Evolutionary conservation across 2,113 vertebrate genomes (phyloP).

Genomic region (Dasyurus viverrinus): DNA sequence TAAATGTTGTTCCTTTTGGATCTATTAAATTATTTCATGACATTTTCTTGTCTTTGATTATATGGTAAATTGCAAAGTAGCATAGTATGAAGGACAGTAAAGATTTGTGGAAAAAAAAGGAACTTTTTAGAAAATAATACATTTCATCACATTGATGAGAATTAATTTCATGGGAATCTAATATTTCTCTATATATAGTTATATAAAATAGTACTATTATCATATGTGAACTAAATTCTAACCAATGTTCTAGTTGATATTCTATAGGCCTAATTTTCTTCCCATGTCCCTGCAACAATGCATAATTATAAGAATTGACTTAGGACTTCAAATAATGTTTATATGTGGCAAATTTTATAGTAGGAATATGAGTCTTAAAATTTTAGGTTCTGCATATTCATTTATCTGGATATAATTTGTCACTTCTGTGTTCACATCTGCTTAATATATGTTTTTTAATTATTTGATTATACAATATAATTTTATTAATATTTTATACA

Average conservation of each 20-base stretch:
- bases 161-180: not conserved
- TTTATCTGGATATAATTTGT: not conserved
- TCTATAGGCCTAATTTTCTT: not conserved
- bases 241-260: not conserved
- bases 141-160: not conserved
- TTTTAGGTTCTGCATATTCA: not conserved
- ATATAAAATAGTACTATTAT: not conserved
- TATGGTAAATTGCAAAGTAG: not conserved
- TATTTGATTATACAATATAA: not conserved
- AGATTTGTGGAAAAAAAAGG: not conserved
- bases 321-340: not conserved
- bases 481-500: not conserved
- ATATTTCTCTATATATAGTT: not conserved
- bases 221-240: not conserved
- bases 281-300: not conserved
- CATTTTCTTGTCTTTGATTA: not conserved
- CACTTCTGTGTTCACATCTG: slow-evolving; percentile 40
- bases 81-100: not conserved
- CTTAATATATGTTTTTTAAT: slow-evolving; percentile 53
- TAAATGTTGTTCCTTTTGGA: not conserved
- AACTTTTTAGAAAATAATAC: not conserved
- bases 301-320: not conserved
- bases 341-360: rapidly evolving
- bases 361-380: not conserved
- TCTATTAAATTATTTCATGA: not conserved